Evolutionary conservation across 2,113 vertebrate species (phyloP), one percentile per base, ranked within the genome.

Genomic region (Corydoras sp.): DNA sequence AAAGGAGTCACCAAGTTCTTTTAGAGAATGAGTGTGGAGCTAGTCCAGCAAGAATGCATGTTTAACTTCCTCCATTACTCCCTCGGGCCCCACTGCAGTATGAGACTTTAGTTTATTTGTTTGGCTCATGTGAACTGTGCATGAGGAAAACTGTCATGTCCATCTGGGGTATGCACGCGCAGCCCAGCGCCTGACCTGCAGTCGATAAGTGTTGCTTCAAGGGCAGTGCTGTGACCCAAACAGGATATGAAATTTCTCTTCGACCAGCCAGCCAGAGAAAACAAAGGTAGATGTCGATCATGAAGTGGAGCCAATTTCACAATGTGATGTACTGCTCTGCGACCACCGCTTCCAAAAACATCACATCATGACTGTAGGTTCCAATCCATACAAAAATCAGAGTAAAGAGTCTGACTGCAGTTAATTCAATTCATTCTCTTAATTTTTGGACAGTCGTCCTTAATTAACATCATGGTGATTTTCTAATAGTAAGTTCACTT

Each of bases 281-380:
- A 86, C 85, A 77, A 76, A 84, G 83, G 83, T 80, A 87, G 85
- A 89, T 86, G 86, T 88, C 77, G 50, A 66, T 66, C 74, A 73
- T 81, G 86, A 85, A 88, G 84, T 83, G 85, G 84, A 89, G 87
- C 85, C 88, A 89, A 88, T 88, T 88, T 87, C 84, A 77, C 66
- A 31, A 68, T 73, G 65, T 5, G 14, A 12, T 43, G 18, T 24
- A 2, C 18, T 24, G 18, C 18, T 24, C 18, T 24, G 18, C 18
- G 2, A 24, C 18, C 18, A 24, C 18, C 18, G 18, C 18, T 24
- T 24, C 18, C 18, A 24, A 24, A 24, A 24, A 24, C 18, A 24
- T 24, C 18, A 24, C 35, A 43, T 43, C 35, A 43, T 43, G 35
- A 8, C 35, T 43, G 35, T 8, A 43, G 4, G 4, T 43, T 43